These are phyloP conservation scores for Eciton burchellii DNA, from an alignment of 1,140 invertebrate species.

Conservation along the genomic window DNA sequence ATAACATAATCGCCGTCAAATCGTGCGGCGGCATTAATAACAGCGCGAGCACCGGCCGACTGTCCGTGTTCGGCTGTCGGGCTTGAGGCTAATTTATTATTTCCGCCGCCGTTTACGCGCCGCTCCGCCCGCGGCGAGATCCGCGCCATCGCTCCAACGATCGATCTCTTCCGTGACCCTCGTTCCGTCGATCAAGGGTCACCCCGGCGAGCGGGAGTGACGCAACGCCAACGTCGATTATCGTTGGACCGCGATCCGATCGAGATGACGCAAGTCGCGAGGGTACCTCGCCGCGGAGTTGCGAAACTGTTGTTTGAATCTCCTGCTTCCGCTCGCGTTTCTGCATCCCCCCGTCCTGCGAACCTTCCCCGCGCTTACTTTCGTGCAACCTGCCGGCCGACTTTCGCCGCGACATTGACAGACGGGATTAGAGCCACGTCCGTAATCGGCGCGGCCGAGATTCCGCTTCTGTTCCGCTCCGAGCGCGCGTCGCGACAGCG, in stretches of 20 bases:
- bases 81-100: conserved; percentile 72
- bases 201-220: conserved; percentile 15
- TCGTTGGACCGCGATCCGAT: neutral
- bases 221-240: conserved; percentile 8
- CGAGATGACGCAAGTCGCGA: conserved; percentile 3
- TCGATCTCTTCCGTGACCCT: conserved; percentile 35
- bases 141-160: conserved; percentile 53
- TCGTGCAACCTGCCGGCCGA: conserved; percentile 52
- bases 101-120: conserved; percentile 29
- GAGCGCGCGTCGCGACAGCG: conserved; percentile 25
- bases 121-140: neutral
- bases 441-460: conserved; percentile 46
- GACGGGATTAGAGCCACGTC: conserved; percentile 48
- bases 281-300: too few species aligned
- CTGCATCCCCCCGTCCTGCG: too few species aligned
- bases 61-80: conserved; percentile 60
- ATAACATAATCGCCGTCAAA: conserved; percentile 68
- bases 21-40: conserved; percentile 73
- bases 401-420: conserved; percentile 58
- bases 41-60: conserved; percentile 64
- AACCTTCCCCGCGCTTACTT: conserved; percentile 31
- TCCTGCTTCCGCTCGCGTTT: too few species aligned
- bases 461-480: conserved; percentile 50
- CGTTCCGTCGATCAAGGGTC: neutral
- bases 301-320: too few species aligned